Evolutionary conservation across 2,113 vertebrate genomes (phyloP).

Genomic region (Malaclemys terrapin): DNA sequence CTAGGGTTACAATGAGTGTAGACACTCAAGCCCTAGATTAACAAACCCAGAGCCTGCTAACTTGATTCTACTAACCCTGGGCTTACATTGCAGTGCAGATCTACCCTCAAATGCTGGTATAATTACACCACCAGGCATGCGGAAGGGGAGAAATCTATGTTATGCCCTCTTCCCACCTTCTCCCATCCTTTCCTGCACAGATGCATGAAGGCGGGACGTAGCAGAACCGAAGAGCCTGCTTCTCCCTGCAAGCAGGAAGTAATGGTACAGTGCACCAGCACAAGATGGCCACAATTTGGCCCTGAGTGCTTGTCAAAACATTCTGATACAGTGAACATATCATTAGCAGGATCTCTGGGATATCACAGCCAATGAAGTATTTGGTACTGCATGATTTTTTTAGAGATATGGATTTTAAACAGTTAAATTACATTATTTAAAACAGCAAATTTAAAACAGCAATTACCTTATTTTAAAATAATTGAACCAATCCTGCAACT

Average conservation of each 20-base stretch:
- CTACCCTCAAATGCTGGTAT: background rate
- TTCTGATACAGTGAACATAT: background rate
- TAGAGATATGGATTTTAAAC: background rate
- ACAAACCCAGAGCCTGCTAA: background rate
- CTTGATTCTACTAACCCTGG: background rate
- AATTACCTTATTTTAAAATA: background rate
- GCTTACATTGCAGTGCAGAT: background rate
- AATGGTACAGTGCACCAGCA: background rate
- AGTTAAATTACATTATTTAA: too few relatives aligned
- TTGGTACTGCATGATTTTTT: background rate
- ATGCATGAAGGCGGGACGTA: background rate
- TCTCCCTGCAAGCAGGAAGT: background rate
- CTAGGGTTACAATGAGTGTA: background rate
- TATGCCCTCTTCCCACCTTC: background rate
- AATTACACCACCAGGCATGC: background rate
- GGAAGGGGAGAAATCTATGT: background rate
- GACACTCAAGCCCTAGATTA: background rate
- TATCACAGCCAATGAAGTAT: background rate
- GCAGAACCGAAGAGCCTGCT: background rate
- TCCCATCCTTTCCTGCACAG: background rate
- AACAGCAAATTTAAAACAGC: too few relatives aligned
- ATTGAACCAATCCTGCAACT: background rate
- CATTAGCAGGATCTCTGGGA: background rate
- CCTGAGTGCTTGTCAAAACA: background rate
- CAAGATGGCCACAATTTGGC: background rate